Evolutionary conservation across 1,140 invertebrate genomes (phyloP).

Genomic region (Anthonomus grandis): DNA sequence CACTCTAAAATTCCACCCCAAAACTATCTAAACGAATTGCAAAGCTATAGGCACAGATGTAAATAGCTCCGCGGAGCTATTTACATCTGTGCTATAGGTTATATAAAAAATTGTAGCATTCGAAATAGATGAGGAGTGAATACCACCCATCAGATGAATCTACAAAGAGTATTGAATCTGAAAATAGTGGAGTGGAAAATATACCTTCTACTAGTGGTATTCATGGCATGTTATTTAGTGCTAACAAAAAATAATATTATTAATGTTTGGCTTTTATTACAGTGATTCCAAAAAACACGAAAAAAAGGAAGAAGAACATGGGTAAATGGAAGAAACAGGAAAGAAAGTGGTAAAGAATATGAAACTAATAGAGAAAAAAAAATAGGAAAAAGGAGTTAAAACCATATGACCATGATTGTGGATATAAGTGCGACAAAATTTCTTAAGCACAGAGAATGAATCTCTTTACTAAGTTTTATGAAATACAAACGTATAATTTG

Average conservation of each 20-base stretch:
- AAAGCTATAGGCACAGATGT: no score
- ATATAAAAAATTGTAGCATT: slow-evolving; percentile 45
- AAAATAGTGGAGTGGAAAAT: no score
- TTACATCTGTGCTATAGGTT: no score
- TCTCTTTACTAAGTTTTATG: not conserved
- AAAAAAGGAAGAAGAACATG: not conserved
- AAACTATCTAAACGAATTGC: slow-evolving; percentile 22
- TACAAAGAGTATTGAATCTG: slow-evolving; percentile 3
- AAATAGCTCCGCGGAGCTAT: no score
- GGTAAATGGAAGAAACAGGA: not conserved
- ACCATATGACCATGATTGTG: not conserved
- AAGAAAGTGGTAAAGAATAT: not conserved
- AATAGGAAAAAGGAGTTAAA: no score
- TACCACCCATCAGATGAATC: slow-evolving; percentile 1
- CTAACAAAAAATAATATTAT: not conserved
- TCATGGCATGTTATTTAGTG: no score
- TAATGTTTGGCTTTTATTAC: not conserved
- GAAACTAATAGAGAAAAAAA: not conserved
- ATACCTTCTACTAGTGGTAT: not conserved
- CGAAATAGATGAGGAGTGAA: not conserved
- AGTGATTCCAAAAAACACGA: not conserved
- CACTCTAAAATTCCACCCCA: not conserved
- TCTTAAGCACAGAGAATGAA: no score
- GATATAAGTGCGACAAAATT: not conserved
- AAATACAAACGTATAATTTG: not conserved